Percentiles rank a stretch among this genome's conserved stretches.
Conservation (phyloP, 2,113 vertebrate species). For the Dolichotis patagonum region DNA sequence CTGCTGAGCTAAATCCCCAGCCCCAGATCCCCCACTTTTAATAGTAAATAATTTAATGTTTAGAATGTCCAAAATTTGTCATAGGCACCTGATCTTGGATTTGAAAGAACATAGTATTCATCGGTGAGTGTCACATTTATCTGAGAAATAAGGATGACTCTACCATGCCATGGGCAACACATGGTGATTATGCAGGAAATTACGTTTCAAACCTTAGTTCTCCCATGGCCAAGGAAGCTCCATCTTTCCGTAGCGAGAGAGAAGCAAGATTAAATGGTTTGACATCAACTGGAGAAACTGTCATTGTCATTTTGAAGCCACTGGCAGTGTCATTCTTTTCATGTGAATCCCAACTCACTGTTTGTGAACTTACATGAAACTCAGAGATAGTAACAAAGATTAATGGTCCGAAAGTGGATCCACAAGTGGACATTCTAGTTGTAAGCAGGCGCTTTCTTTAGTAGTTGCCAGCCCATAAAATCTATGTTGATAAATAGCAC, state of each 20-base stretch:
- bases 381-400: constrained; percentile 40
- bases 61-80: background rate
- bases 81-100: background rate
- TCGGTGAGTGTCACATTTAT: background rate
- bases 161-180: background rate
- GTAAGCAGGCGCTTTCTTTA: background rate
- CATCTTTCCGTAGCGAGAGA: background rate
- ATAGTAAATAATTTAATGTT: background rate
- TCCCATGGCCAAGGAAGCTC: background rate
- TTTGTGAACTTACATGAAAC: constrained; percentile 22
- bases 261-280: background rate
- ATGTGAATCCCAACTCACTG: constrained; percentile 18
- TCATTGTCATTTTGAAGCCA: constrained; percentile 34
- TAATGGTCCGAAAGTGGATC: background rate
- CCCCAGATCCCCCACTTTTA: background rate
- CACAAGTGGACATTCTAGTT: background rate
- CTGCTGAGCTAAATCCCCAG: no score
- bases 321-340: background rate
- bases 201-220: background rate
- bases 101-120: background rate
- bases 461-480: background rate
- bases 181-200: background rate
- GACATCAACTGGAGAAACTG: background rate
- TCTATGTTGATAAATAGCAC: background rate
- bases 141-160: background rate